These are phyloP conservation scores for Tragelaphus buxtoni DNA, from an alignment of 2,113 vertebrate species.

Conservation along the genomic window DNA sequence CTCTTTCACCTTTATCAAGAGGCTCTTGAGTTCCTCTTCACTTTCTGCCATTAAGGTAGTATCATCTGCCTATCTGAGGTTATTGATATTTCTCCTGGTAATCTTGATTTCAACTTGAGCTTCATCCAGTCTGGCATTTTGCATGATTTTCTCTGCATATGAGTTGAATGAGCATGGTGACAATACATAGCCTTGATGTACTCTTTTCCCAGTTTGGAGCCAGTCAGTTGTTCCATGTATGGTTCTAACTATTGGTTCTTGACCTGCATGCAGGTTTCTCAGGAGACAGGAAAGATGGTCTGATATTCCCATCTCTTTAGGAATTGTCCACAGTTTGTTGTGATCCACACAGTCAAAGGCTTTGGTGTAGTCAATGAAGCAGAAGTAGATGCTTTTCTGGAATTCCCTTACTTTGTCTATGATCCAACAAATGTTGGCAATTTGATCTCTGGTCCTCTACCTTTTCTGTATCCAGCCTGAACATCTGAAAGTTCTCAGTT, in stretches of 20 bases:
- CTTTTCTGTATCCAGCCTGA: not conserved
- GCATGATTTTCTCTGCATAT: not conserved
- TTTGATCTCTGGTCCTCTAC: not conserved
- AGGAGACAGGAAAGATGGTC: not conserved
- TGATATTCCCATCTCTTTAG: not conserved
- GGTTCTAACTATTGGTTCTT: not conserved
- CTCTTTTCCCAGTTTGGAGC: not conserved
- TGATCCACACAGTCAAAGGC: not conserved
- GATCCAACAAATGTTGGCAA: not conserved
- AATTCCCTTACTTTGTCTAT: not conserved
- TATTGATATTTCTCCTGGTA: not conserved
- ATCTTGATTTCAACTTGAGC: not conserved
- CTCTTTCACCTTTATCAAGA: not conserved
- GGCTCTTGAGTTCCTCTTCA: not conserved
- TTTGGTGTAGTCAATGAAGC: not conserved
- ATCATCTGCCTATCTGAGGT: not conserved
- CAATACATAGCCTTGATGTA: not conserved
- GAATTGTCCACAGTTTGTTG: not conserved
- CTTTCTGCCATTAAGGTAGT: not conserved
- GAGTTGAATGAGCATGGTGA: not conserved
- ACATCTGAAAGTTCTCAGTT: not conserved
- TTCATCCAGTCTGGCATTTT: not conserved
- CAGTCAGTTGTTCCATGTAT: not conserved
- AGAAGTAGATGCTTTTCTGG: not conserved
- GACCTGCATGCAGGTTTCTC: not conserved